phyloP scores from a whole-genome alignment of 2,113 vertebrate genomes.

The Empidonax traillii region DNA sequence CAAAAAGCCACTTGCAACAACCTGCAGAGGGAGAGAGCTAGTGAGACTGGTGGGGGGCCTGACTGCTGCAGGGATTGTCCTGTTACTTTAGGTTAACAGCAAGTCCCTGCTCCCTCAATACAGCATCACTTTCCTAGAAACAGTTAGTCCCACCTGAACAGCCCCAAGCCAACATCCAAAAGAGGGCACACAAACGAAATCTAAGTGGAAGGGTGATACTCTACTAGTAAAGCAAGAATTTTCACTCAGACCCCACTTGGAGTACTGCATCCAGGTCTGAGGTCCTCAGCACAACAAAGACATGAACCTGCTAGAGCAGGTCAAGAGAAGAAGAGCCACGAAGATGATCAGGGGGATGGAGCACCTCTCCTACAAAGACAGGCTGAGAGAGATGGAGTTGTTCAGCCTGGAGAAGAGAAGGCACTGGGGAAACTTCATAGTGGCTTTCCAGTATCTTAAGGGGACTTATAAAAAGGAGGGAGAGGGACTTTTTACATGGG shows the following conservation, averaged over 20 bases:
- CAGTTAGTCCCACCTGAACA: not conserved
- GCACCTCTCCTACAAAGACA: not conserved
- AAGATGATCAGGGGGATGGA: not conserved
- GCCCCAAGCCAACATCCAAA: not conserved
- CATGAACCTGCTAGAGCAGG: not conserved
- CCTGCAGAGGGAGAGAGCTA: rapidly evolving
- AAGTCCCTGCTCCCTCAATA: not conserved
- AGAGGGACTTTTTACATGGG: not conserved
- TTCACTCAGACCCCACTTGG: not conserved
- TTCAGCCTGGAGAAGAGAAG: not conserved
- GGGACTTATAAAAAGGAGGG: not conserved
- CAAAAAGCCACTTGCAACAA: not conserved
- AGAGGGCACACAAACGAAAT: not conserved
- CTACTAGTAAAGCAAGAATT: not conserved
- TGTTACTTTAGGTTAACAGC: not conserved
- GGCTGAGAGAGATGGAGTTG: not conserved
- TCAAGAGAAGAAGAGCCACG: not conserved
- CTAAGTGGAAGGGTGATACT: not conserved
- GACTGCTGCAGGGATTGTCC: not conserved
- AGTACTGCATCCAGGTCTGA: not conserved
- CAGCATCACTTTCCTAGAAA: not conserved
- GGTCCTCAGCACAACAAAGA: not conserved
- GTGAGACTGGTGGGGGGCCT: not conserved
- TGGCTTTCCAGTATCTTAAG: not conserved
- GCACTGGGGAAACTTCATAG: too few species aligned